Conservation (phyloP, 2,113 vertebrate genomes). For the Melanotaenia duboulayi region DNA sequence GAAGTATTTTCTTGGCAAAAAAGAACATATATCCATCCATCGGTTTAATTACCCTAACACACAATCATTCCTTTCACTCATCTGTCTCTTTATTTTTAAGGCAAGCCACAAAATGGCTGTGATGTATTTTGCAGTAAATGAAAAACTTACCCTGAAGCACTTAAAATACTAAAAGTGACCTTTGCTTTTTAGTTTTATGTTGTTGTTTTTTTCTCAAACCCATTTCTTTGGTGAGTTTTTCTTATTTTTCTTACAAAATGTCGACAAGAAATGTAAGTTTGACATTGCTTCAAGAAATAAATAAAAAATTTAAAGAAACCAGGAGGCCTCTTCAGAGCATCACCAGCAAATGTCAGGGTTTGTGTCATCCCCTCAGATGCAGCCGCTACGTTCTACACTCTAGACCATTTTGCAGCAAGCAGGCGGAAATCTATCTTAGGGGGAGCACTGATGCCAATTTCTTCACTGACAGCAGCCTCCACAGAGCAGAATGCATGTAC, state of each 20-base stretch:
- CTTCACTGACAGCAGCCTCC: conserved; percentile 42
- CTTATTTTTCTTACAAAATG: conserved; percentile 4
- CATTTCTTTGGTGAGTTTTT: conserved; percentile 7
- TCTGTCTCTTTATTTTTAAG: conserved; percentile 68
- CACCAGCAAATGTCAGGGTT: conserved; percentile 47
- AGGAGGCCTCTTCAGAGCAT: conserved; percentile 9
- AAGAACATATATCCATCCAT: conserved; percentile 51
- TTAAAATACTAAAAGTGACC: conserved; percentile 60
- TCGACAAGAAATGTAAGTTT: conserved; percentile 24
- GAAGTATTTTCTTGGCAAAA: conserved; percentile 37
- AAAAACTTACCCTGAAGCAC: conserved; percentile 53
- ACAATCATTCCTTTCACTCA: conserved; percentile 68
- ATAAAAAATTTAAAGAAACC: neutral
- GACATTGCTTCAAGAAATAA: neutral
- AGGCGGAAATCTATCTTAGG: conserved; percentile 58
- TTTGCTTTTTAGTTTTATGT: neutral
- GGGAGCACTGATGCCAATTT: conserved; percentile 42
- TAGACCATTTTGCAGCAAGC: conserved; percentile 49
- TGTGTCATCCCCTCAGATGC: conserved; percentile 43
- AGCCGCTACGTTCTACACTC: conserved; percentile 37
- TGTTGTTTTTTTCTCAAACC: conserved; percentile 12
- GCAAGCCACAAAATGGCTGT: conserved; percentile 49
- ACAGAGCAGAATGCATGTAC: conserved; percentile 47
- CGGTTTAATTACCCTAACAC: conserved; percentile 60
- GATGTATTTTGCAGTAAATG: conserved; percentile 47